Conservation (phyloP, 1,140 invertebrate genomes). For the Cydia fagiglandana region DNA sequence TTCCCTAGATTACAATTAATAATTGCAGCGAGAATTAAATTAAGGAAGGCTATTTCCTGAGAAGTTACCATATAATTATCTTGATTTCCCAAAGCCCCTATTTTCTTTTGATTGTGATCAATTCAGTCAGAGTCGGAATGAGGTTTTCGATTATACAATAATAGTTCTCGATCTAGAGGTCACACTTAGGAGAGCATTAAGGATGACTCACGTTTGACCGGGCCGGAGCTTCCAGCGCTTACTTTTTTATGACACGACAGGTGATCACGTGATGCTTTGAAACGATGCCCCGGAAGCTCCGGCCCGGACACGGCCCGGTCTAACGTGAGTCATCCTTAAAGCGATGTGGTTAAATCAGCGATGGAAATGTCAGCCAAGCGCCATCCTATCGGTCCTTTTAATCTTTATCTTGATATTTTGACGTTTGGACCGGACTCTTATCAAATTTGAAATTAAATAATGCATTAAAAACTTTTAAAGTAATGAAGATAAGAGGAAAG, state of each 20-base stretch:
- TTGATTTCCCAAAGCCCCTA: conserved; percentile 22
- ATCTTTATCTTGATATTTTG: neutral
- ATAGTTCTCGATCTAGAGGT: neutral
- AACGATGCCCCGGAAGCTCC: too few species aligned
- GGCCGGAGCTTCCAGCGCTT: too few species aligned
- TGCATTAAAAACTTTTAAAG: neutral
- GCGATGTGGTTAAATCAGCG: neutral
- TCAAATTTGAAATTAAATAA: neutral
- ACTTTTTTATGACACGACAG: too few species aligned
- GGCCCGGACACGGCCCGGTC: too few species aligned
- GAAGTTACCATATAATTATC: conserved; percentile 27
- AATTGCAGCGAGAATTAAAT: neutral
- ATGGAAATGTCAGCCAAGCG: neutral
- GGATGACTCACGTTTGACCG: too few species aligned
- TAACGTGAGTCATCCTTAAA: neutral
- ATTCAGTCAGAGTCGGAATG: neutral
- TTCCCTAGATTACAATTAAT: conserved; percentile 1
- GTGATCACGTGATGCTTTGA: too few species aligned
- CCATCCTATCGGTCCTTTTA: neutral
- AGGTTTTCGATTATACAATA: neutral
- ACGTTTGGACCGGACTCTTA: neutral
- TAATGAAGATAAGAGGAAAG: neutral
- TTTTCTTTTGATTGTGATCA: conserved; percentile 9
- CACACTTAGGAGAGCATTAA: neutral
- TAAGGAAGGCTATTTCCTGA: neutral